Percentiles rank a stretch among this genome's conserved stretches.
phyloP scores from a whole-genome alignment of 2,888 invertebrate genomes.

The Eurytoma californica region DNA sequence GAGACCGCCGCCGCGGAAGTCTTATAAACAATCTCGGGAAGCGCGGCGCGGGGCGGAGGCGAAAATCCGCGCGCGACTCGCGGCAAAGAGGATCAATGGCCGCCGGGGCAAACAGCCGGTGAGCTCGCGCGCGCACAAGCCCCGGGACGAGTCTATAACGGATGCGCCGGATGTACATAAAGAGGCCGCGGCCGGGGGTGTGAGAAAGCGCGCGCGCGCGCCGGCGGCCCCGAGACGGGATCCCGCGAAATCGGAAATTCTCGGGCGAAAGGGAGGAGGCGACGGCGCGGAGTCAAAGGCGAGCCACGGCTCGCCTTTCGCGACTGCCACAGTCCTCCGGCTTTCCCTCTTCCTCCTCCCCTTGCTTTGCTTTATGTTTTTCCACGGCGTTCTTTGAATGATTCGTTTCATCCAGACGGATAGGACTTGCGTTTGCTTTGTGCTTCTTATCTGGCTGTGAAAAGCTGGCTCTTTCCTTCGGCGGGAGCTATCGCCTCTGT shows the following conservation, averaged over 20 bases:
- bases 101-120: slow-evolving; percentile 22
- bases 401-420: slow-evolving; percentile 31
- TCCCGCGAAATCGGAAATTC: slow-evolving; percentile 37
- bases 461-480: background rate
- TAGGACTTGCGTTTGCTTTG: slow-evolving; percentile 18
- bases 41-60: slow-evolving; percentile 58
- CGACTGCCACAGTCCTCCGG: background rate
- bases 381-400: slow-evolving; percentile 8
- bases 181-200: background rate
- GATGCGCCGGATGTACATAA: slow-evolving; percentile 13
- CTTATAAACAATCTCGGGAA: slow-evolving; percentile 68
- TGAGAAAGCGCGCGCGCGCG: background rate
- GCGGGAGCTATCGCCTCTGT: background rate
- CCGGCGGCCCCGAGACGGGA: no score
- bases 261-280: background rate
- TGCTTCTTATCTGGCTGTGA: slow-evolving; percentile 31
- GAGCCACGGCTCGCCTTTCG: background rate
- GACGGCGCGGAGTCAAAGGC: slow-evolving; percentile 23
- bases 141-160: slow-evolving; percentile 12
- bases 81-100: slow-evolving; percentile 55
- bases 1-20: slow-evolving; percentile 68
- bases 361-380: slow-evolving; percentile 15
- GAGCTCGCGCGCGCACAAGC: background rate
- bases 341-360: background rate
- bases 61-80: slow-evolving; percentile 55